Evolutionary conservation across 2,888 invertebrate genomes (phyloP).

Genomic region (Dimorphilus gyrociliatus): DNA sequence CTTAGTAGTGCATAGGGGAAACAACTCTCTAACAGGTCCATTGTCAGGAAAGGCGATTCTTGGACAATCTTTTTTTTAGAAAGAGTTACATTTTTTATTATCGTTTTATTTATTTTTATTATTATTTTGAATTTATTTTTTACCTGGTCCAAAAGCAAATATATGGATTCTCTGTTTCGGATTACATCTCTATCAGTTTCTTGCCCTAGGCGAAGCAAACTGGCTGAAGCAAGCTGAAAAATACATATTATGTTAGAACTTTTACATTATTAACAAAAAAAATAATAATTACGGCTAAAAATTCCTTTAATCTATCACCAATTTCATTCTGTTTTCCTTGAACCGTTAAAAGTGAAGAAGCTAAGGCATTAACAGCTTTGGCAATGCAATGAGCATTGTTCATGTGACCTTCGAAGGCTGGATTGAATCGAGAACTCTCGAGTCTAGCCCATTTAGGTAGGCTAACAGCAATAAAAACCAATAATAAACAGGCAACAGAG

Average conservation of each 20-base stretch:
- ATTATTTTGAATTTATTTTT: conserved; percentile 6
- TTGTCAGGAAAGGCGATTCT: conserved; percentile 91
- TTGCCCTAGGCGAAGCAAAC: conserved; percentile 77
- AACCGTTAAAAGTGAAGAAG: conserved; percentile 87
- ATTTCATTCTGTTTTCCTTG: conserved; percentile 91
- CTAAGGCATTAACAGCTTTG: conserved; percentile 44
- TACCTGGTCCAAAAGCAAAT: conserved; percentile 70
- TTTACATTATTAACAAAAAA: conserved; percentile 3
- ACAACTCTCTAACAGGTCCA: conserved; percentile 95
- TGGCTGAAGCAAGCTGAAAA: conserved; percentile 69
- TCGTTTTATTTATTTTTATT: background rate
- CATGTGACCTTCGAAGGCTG: conserved; percentile 53
- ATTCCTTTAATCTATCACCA: conserved; percentile 94
- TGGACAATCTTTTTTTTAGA: conserved; percentile 60
- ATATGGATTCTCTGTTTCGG: conserved; percentile 86
- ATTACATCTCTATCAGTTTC: conserved; percentile 91
- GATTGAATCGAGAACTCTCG: conserved; percentile 54
- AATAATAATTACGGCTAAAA: conserved; percentile 44
- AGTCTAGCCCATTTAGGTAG: conserved; percentile 74
- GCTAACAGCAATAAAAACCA: conserved; percentile 97
- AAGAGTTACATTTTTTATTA: background rate
- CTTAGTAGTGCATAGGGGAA: conserved; percentile 95
- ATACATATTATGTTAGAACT: background rate
- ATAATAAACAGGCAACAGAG: conserved; percentile 73
- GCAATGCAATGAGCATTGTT: conserved; percentile 99